Base-by-base conservation (phyloP, 2,888 invertebrate genomes). In the Chelonus formosanus region DNA sequence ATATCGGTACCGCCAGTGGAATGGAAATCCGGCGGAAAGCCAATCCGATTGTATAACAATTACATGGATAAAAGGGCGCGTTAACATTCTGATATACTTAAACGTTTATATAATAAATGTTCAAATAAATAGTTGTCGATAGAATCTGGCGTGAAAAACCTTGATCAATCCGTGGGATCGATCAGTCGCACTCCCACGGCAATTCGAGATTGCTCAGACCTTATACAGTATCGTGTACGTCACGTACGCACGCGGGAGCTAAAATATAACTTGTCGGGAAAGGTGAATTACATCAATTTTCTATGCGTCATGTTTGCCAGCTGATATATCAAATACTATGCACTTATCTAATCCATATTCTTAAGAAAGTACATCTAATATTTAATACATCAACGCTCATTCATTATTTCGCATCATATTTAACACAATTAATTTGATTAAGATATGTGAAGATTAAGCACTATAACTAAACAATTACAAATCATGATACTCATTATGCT, bases 81-180 rank as follows among this genome's bases (percentile, higher is more conserved):
- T 7, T 45, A 32, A 3, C 20, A 32, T 32, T 5, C 48, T 52
- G 31, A 3, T 32, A 52, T 20, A 20, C 20, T 44, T 52, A 52
- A 31, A 34, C 8, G 3, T 4, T 32, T 52, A 52, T 52, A 20
- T 20, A 20, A 20, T 20, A 20, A 20, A 20, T 20, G 20, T 20
- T 20, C 20, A 52, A 52, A 32, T 32, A 52, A 52, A 52, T 6
- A 31, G 34, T 32, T 52, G 52, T 52, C 34, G 52, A 52, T 52
- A 8, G 52, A 52, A 52, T 52, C 52, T 52, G 32, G 52, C 52
- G 52, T 52, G 52, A 69, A 72, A 77, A 80, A 75, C 79, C 80
- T 78, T 78, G 80, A 78, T 80, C 77, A 71, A 72, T 73, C 77
- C 80, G 80, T 80, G 79, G 76, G 79, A 79, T 76, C 75, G 79